Base-by-base conservation (phyloP, 2,797 vertebrate genomes). In the Borostomias antarcticus region DNA sequence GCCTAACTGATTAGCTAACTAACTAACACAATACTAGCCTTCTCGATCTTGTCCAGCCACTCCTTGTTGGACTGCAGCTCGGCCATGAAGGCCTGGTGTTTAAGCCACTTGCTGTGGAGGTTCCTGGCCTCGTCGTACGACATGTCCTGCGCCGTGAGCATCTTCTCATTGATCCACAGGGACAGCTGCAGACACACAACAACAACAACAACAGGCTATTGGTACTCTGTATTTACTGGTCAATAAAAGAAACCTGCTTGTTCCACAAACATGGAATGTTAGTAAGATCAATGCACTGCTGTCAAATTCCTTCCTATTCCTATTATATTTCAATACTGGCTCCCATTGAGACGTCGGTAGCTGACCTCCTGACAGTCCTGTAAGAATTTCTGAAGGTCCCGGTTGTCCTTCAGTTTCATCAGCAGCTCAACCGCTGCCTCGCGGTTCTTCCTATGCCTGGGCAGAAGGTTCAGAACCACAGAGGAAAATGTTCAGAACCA, bases 71-170 rank as follows among this genome's bases (percentile, higher is more conserved):
- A 97, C 77, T 94, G 96, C 62, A 98, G 95, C 37, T 99, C 97
- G 13, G 97, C 97, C 82, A 95, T 96, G 79, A 98, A 98, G 2
- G 96, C 96, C 82, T 98, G 95, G 85, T 98, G 96, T 74, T 98
- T 98, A 86, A 97, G 96, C 96, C 96, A 98, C 82, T 97, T 97
- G 85, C 94, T 95, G 87, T 97, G 96, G 66, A 98, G 93, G 88
- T 96, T 95, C 62, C 94, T 91, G 13, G 95, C 93, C 74, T 96
- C 96, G 0, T 97, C 96, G 1, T 97, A 98, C 8, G 96, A 96
- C 88, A 97, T 93, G 58, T 98, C 96, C 83, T 96, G 96, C 1
- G 96, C 96, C 0, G 95, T 96, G 69, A 97, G 87, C 96, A 97
- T 95, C 92, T 97, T 98, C 88, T 98, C 96, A 0, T 96, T 94